Percentiles rank a stretch among this genome's conserved stretches.
Conservation (phyloP, 2,797 vertebrate species). For the Bucorvus abyssinicus region DNA sequence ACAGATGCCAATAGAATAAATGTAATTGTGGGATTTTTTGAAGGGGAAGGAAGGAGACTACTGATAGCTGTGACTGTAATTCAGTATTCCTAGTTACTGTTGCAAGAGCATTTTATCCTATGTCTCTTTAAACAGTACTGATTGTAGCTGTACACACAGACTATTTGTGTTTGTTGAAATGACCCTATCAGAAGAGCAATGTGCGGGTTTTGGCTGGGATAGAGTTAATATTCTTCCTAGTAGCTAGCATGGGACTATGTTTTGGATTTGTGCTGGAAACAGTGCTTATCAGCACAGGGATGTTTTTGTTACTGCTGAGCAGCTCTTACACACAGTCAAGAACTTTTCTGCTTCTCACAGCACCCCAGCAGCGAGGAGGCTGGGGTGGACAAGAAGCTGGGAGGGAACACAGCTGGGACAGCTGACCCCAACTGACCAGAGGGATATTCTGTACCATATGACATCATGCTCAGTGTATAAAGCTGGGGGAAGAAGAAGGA, state of each 20-base stretch:
- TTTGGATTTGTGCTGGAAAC: not conserved
- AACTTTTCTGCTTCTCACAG: not conserved
- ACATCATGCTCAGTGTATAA: not conserved
- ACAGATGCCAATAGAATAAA: not conserved
- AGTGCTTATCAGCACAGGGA: not conserved
- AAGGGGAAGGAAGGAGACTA: not conserved
- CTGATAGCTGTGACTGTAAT: no score
- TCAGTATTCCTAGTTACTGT: not conserved
- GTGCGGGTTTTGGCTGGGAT: no score
- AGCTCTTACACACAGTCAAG: not conserved
- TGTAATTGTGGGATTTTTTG: not conserved
- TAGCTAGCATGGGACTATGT: not conserved
- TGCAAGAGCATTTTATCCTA: not conserved
- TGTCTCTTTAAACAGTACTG: not conserved
- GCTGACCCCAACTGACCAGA: not conserved
- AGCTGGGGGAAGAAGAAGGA: not conserved
- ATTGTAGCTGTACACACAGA: not conserved
- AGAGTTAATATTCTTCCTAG: not conserved
- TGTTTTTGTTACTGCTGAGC: not conserved
- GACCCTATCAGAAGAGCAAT: not conserved
- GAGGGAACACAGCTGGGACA: not conserved
- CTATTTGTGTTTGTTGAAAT: not conserved
- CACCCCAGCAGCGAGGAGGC: not conserved
- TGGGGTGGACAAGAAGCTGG: no score
- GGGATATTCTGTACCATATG: not conserved